Evolutionary conservation across 1,140 invertebrate species (phyloP).

Genomic region (Formica exsecta): DNA sequence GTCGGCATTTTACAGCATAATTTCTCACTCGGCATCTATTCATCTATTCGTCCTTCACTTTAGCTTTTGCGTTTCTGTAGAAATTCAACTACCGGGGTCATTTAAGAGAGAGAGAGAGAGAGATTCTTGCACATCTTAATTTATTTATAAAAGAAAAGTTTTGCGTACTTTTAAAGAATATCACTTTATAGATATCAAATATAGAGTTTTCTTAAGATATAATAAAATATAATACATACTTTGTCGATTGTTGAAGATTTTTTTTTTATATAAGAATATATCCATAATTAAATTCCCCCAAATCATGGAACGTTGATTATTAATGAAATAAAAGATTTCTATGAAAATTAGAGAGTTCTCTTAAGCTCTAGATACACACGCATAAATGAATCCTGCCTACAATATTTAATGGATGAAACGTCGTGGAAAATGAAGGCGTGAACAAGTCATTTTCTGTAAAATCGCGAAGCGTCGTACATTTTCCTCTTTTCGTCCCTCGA

Average conservation of each 20-base stretch:
- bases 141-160: too few relatives aligned
- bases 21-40: slow-evolving; percentile 22
- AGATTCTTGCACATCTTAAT: not conserved
- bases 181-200: too few relatives aligned
- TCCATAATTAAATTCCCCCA: not conserved
- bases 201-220: too few relatives aligned
- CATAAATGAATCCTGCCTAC: not conserved
- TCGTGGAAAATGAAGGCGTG: not conserved
- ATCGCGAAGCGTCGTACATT: slow-evolving; percentile 8
- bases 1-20: slow-evolving; percentile 43
- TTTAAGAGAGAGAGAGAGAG: not conserved
- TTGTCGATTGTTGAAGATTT: not conserved
- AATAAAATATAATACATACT: too few relatives aligned
- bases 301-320: not conserved
- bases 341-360: not conserved
- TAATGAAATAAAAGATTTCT: not conserved
- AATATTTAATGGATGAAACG: not conserved
- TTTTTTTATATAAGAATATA: too few relatives aligned
- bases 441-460: slow-evolving; percentile 25
- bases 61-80: not conserved
- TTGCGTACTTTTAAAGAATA: too few relatives aligned
- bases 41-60: not conserved
- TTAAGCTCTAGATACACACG: too few relatives aligned
- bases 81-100: not conserved
- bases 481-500: not conserved